A percentile compares a stretch with the other conserved stretches of the same genome.
Evolutionary conservation across 2,888 invertebrate genomes (phyloP).

Genomic region (Geotrupes spiniger): DNA sequence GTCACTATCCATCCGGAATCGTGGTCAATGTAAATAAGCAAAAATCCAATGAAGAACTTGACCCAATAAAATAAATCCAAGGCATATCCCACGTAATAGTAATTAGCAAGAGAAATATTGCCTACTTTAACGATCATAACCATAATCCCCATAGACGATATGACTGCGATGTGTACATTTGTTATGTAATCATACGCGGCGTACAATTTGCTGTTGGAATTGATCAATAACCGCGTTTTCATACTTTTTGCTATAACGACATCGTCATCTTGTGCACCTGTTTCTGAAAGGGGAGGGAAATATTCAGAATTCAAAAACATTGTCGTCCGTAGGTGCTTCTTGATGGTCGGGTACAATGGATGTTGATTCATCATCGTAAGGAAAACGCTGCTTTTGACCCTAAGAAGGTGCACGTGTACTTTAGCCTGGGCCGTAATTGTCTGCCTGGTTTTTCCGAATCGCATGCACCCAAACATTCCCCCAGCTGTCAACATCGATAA

Average conservation of each 20-base stretch:
- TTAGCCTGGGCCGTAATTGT: conserved; percentile 21
- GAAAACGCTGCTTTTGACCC: conserved; percentile 13
- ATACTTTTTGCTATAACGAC: not conserved
- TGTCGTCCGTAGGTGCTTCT: conserved; percentile 8
- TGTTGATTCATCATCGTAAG: too few relatives aligned
- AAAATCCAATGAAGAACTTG: conserved; percentile 10
- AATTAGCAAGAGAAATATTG: not conserved
- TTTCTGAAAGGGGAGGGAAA: not conserved
- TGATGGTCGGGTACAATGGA: conserved; percentile 4
- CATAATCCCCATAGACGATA: conserved; percentile 13
- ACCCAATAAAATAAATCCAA: conserved; percentile 14
- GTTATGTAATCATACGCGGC: conserved; percentile 9
- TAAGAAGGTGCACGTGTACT: conserved; percentile 23
- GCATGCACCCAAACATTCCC: conserved; percentile 14
- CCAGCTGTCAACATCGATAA: conserved; percentile 10
- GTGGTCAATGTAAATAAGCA: conserved; percentile 12
- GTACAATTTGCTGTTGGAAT: conserved; percentile 10
- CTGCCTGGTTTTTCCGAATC: conserved; percentile 13
- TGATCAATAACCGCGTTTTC: conserved; percentile 7
- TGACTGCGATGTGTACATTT: conserved; percentile 9
- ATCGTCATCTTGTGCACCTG: not conserved
- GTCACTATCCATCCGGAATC: conserved; percentile 16
- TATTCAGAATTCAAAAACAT: conserved; percentile 13
- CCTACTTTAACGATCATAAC: conserved; percentile 5
- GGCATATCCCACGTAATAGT: not conserved